Evolutionary conservation across 2,113 vertebrate species (phyloP).

Genomic region (Talpa occidentalis): DNA sequence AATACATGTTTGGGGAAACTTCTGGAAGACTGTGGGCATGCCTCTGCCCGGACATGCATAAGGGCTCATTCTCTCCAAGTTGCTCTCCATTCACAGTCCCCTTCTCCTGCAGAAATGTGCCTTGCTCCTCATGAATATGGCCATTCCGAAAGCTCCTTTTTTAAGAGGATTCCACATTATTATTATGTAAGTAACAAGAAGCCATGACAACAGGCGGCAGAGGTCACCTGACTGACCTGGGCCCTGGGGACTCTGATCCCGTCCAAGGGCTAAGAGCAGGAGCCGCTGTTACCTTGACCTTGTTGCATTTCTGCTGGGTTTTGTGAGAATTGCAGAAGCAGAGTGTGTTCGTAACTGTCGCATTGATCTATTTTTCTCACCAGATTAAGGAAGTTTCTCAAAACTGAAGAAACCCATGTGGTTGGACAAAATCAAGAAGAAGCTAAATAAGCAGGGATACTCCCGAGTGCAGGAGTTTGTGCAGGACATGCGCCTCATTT

Average conservation of each 20-base stretch:
- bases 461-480: slow-evolving; percentile 1
- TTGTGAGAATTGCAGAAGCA: too few relatives aligned
- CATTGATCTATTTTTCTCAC: neutral
- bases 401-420: slow-evolving; percentile 58
- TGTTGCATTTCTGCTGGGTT: neutral
- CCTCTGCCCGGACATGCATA: neutral
- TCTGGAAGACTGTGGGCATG: neutral
- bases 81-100: neutral
- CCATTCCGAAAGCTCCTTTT: slow-evolving; percentile 26
- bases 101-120: slow-evolving; percentile 49
- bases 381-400: neutral
- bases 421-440: slow-evolving; percentile 50
- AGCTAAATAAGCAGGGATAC: neutral
- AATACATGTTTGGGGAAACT: neutral
- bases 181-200: slow-evolving; percentile 5
- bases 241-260: neutral
- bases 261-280: too few relatives aligned
- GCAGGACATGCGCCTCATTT: slow-evolving; percentile 35
- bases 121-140: slow-evolving; percentile 60
- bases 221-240: neutral
- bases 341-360: neutral
- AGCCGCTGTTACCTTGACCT: neutral
- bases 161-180: neutral
- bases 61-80: neutral
- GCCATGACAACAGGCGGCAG: too few relatives aligned